Base-by-base conservation (phyloP, 2,888 invertebrate genomes). In the Drosophila emarginata region DNA sequence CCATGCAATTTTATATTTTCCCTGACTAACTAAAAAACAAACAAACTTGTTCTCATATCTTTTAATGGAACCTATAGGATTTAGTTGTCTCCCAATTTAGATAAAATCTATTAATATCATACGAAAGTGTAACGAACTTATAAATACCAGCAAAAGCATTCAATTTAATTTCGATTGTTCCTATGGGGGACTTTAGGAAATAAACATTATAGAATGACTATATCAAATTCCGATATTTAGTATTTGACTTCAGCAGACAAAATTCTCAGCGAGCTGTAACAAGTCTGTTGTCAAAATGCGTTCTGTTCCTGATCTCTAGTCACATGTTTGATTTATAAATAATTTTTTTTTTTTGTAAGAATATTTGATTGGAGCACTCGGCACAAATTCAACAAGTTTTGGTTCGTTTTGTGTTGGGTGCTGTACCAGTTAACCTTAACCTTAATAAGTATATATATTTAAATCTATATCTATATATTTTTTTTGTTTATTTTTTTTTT, bases 401-500 rank as follows among this genome's bases (percentile, higher is more conserved):
- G 21, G 32, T 32, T 45, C 12, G n/a, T 12, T 7, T 56, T 39
- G 32, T n/a, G 37, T 26, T 14, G 71, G 26, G 28, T 15, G 18
- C 51, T 69, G 26, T 60, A 18, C 60, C 57, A 71, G 56, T 57
- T 71, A 71, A 65, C 72, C 60, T 40, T 65, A 50, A 71, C n/a
- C 56, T 39, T 39, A 39, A 37, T 36, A n/a, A n/a, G 18, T 37
- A 57, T 37, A 57, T 71, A 72, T 64, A 69, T 58, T 64, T 73
- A 54, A 36, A 61, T 65, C 9, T 32, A 32, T 74, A 54, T 70
- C 52, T 67, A 64, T 75, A 69, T 32, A 26, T 32, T 32, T 83
- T 65, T 82, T 75, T 80, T 86, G 77, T 45, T 76, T 79, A 78
- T 77, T 78, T 79, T 77, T 77, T 78, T 78, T 81, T 84, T 76